Evolutionary conservation across 2,888 invertebrate genomes (phyloP).

Genomic region (Andrena praecox): DNA sequence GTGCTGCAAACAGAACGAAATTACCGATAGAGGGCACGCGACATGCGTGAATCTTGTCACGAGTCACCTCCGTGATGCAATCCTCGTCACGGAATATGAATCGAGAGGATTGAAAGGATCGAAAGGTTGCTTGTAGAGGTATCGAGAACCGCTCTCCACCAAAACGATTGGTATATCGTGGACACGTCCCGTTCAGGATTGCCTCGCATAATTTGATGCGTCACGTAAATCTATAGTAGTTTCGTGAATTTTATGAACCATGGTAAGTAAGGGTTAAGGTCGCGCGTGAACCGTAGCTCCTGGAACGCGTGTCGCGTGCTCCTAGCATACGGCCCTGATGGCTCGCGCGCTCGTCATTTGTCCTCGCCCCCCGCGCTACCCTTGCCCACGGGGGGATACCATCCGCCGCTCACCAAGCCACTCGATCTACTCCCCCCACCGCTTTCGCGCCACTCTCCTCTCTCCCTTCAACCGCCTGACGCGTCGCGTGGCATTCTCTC

Average conservation of each 20-base stretch:
- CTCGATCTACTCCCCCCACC: slow-evolving; percentile 60
- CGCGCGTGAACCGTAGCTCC: slow-evolving; percentile 34
- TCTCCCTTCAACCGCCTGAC: slow-evolving; percentile 51
- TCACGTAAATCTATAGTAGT: background rate
- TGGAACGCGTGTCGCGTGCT: slow-evolving; percentile 69
- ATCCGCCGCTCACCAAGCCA: slow-evolving; percentile 42
- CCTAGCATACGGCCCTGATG: slow-evolving; percentile 72
- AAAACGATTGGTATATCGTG: background rate
- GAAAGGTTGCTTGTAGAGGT: background rate
- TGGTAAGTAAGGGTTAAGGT: slow-evolving; percentile 46
- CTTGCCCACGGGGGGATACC: slow-evolving; percentile 38
- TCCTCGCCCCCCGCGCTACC: slow-evolving; percentile 59
- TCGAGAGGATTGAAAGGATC: background rate
- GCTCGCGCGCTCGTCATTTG: slow-evolving; percentile 73
- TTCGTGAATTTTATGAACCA: slow-evolving; percentile 33
- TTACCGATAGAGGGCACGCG: background rate
- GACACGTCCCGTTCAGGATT: background rate
- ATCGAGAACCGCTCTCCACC: too few relatives aligned
- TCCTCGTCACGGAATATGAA: background rate
- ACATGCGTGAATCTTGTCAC: background rate
- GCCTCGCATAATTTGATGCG: background rate
- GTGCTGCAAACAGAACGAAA: background rate
- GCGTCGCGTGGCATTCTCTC: slow-evolving; percentile 67
- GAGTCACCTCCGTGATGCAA: too few relatives aligned
- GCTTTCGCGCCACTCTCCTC: slow-evolving; percentile 37